Percentiles rank a stretch among this genome's conserved stretches.
These are phyloP conservation scores for Aulostomus chinensis DNA, from an alignment of 2,797 vertebrate species.

Conservation along the genomic window DNA sequence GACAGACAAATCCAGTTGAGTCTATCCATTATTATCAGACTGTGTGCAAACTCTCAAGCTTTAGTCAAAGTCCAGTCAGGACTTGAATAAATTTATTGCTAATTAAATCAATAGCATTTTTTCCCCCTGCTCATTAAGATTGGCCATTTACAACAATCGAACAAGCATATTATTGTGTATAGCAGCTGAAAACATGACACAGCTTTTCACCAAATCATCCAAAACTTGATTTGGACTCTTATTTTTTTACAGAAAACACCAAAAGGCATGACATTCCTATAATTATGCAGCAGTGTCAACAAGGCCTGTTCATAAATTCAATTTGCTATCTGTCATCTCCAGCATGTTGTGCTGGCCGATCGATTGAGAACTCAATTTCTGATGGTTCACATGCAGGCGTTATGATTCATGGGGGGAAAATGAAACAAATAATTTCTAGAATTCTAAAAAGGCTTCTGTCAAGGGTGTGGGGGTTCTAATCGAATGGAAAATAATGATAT, in stretches of 20 bases:
- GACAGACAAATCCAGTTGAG: not conserved
- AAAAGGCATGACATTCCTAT: slow-evolving; percentile 59
- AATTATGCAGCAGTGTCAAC: slow-evolving; percentile 77
- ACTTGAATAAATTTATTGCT: slow-evolving; percentile 21
- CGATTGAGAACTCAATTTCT: slow-evolving; percentile 70
- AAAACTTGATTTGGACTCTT: slow-evolving; percentile 32
- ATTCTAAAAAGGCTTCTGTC: slow-evolving; percentile 42
- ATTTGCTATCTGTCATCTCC: slow-evolving; percentile 78
- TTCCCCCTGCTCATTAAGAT: slow-evolving; percentile 29
- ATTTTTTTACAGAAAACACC: slow-evolving; percentile 51
- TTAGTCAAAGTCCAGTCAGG: slow-evolving; percentile 23
- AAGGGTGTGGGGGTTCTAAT: too few species aligned
- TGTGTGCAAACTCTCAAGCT: slow-evolving; percentile 1
- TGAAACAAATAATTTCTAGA: slow-evolving; percentile 31
- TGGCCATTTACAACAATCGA: slow-evolving; percentile 6
- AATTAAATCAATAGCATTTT: too few species aligned
- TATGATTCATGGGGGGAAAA: slow-evolving; percentile 44
- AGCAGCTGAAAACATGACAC: not conserved
- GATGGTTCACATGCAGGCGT: slow-evolving; percentile 61
- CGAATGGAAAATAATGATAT: too few species aligned
- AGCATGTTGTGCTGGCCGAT: slow-evolving; percentile 58
- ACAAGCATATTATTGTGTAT: too few species aligned
- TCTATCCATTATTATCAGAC: too few species aligned
- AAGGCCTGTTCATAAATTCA: slow-evolving; percentile 76
- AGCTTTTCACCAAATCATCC: slow-evolving; percentile 29